A percentile compares a stretch with the other conserved stretches of the same genome.
Conservation (phyloP, 2,797 vertebrate genomes). For the Hydrophis major region DNA sequence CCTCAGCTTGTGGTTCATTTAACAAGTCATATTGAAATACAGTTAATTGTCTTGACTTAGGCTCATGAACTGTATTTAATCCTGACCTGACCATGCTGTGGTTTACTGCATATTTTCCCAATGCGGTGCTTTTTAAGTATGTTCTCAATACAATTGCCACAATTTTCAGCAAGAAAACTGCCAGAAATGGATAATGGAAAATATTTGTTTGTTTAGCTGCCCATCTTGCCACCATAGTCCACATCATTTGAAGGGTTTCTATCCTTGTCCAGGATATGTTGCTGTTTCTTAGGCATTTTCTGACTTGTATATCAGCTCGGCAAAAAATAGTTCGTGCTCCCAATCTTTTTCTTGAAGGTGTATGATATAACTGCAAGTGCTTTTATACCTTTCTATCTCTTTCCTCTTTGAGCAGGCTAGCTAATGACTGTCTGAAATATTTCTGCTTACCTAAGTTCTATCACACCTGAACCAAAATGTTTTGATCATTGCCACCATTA, state of each 20-base stretch:
- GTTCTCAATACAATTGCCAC: background rate
- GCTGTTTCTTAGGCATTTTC: background rate
- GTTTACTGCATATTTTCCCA: background rate
- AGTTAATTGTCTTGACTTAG: background rate
- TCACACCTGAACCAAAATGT: background rate
- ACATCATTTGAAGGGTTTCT: background rate
- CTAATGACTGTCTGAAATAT: background rate
- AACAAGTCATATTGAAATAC: background rate
- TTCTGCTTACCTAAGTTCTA: background rate
- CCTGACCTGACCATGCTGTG: background rate
- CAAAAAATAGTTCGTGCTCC: background rate
- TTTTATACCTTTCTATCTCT: background rate
- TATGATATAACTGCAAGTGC: background rate
- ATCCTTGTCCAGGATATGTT: background rate
- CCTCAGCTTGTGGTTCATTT: background rate
- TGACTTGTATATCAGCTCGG: background rate
- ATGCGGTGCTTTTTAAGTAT: background rate
- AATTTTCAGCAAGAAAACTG: background rate
- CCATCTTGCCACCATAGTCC: background rate
- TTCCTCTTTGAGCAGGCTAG: background rate
- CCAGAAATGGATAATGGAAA: background rate
- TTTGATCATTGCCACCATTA: background rate
- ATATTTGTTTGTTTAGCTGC: background rate
- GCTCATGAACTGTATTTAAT: background rate
- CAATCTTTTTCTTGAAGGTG: background rate